Percentiles rank a stretch among this genome's conserved stretches.
phyloP scores from a whole-genome alignment of 2,888 invertebrate species.

The Platypus cylindrus region DNA sequence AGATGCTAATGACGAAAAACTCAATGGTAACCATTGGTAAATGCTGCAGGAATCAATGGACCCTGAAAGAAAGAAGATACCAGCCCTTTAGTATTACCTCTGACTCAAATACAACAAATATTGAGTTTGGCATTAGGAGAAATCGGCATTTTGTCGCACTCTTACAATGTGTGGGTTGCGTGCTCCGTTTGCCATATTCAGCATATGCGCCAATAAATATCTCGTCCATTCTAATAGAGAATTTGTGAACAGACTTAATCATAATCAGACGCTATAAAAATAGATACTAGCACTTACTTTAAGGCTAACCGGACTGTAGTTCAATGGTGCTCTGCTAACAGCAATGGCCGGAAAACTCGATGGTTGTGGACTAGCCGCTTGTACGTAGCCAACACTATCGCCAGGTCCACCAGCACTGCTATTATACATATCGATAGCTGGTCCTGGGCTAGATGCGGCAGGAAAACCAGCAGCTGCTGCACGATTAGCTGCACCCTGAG shows the following conservation, averaged over 20 bases:
- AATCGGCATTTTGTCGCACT: no score
- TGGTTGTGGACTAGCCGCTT: constrained; percentile 94
- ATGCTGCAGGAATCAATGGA: constrained; percentile 94
- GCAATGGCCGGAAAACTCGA: constrained; percentile 90
- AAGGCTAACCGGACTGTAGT: constrained; percentile 77
- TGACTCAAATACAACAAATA: no score
- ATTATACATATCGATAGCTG: constrained; percentile 90
- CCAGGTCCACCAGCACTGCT: constrained; percentile 40
- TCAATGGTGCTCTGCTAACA: constrained; percentile 84
- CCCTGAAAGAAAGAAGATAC: constrained; percentile 55
- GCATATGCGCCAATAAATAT: no score
- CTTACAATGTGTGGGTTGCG: no score
- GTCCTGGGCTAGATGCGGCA: constrained; percentile 83
- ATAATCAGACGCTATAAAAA: no score
- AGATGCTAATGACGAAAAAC: no score
- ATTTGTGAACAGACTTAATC: no score
- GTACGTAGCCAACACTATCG: constrained; percentile 85
- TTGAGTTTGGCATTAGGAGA: not conserved
- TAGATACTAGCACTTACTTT: constrained; percentile 13
- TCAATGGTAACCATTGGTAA: constrained; percentile 98
- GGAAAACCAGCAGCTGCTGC: constrained; percentile 62
- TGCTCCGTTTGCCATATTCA: constrained; percentile 1
- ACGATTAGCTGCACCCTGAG: constrained; percentile 59
- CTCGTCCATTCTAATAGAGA: no score
- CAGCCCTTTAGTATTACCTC: no score